phyloP scores from a whole-genome alignment of 1,140 invertebrate species.

The Amphibalanus amphitrite region DNA sequence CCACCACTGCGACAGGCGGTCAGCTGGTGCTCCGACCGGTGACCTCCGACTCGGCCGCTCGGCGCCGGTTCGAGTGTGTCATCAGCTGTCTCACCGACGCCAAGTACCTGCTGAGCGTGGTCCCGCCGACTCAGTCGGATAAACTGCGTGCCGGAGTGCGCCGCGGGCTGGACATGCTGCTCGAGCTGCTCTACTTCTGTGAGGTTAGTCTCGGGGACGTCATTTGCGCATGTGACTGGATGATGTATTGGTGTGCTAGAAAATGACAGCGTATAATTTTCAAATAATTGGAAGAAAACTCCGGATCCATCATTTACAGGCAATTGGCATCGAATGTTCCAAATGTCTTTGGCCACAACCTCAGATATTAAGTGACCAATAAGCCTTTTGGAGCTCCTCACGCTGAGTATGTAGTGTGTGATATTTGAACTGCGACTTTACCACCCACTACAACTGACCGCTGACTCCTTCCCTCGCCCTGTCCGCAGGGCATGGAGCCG shows the following conservation, averaged over 20 bases:
- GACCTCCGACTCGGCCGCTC: neutral
- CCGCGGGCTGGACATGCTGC: conserved; percentile 57
- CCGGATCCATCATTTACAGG: too few species aligned
- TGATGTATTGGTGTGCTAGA: too few species aligned
- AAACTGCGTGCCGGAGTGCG: conserved; percentile 64
- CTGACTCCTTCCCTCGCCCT: neutral
- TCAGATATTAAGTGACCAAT: too few species aligned
- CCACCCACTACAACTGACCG: too few species aligned
- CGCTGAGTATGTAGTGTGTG: too few species aligned
- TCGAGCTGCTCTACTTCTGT: conserved; percentile 79
- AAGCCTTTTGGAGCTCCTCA: too few species aligned
- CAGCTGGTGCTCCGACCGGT: neutral
- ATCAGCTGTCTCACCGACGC: conserved; percentile 80
- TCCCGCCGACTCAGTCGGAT: conserved; percentile 56
- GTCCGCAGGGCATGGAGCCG: conserved; percentile 51
- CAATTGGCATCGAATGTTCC: too few species aligned
- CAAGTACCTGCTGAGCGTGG: conserved; percentile 65
- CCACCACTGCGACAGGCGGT: neutral
- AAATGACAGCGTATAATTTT: too few species aligned
- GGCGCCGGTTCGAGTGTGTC: conserved; percentile 43
- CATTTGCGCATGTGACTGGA: too few species aligned
- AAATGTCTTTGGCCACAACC: too few species aligned
- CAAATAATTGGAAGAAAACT: too few species aligned
- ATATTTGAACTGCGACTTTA: too few species aligned
- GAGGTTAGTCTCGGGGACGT: conserved; percentile 35